Conservation (phyloP, 2,113 vertebrate genomes). For the Micromys minutus region DNA sequence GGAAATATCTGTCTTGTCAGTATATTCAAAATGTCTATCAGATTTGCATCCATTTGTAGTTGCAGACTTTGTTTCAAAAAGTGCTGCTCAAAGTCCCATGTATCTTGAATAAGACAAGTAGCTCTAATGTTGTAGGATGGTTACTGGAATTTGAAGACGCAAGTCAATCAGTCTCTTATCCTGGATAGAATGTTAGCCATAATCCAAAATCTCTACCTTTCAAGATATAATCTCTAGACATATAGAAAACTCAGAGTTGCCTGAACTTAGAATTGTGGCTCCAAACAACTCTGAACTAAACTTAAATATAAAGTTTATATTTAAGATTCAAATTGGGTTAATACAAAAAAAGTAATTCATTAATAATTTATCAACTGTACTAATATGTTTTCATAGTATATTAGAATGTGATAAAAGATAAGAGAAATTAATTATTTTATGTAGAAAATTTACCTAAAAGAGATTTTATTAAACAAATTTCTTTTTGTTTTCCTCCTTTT, state of each 20-base stretch:
- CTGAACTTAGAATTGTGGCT: too few relatives aligned
- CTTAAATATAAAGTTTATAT: background rate
- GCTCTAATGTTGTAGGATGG: accelerated
- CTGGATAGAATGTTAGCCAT: accelerated
- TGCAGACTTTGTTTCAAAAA: too few relatives aligned
- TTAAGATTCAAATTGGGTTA: background rate
- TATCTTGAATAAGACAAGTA: background rate
- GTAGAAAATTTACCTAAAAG: background rate
- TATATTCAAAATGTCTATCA: background rate
- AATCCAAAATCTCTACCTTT: background rate
- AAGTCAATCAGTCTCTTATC: background rate
- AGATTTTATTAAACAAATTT: background rate
- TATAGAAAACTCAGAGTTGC: accelerated
- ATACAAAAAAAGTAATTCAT: background rate
- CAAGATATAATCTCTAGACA: too few relatives aligned
- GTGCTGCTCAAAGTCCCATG: accelerated
- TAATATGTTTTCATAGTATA: background rate
- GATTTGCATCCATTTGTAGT: background rate
- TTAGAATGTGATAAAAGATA: background rate
- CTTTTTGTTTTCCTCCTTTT: background rate
- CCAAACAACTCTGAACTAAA: background rate
- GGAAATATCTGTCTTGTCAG: background rate
- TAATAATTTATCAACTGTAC: background rate
- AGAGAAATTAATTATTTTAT: background rate
- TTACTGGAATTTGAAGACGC: background rate